phyloP scores from a whole-genome alignment of 2,888 invertebrate genomes.

The Andrena camellia region DNA sequence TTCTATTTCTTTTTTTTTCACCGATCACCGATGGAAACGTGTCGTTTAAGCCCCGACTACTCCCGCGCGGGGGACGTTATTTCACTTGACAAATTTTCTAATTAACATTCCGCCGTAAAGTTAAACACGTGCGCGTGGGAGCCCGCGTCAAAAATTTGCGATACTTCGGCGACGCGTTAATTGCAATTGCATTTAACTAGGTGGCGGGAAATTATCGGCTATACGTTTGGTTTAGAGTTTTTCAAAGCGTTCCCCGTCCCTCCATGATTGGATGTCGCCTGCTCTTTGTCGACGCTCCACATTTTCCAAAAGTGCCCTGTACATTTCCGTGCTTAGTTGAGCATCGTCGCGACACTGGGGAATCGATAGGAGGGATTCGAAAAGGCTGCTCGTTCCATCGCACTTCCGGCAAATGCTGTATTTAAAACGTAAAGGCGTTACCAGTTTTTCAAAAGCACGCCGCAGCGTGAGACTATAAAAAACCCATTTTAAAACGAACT shows the following conservation, averaged over 20 bases:
- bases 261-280: neutral
- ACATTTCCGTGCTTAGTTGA: too few relatives aligned
- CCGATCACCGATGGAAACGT: neutral
- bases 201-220: conserved; percentile 16
- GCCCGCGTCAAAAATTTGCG: neutral
- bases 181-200: neutral
- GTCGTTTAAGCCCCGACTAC: neutral
- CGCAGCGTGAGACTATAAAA: conserved; percentile 43
- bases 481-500: conserved; percentile 52
- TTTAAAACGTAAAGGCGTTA: conserved; percentile 61
- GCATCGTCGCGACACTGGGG: neutral
- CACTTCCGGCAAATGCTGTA: conserved; percentile 37
- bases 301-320: too few relatives aligned
- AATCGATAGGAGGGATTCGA: conserved; percentile 22
- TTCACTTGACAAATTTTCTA: neutral
- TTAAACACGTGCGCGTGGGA: conserved; percentile 22
- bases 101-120: conserved; percentile 7
- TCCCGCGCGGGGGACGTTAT: too few relatives aligned
- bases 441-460: conserved; percentile 55
- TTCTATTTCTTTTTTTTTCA: neutral
- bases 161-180: neutral
- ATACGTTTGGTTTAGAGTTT: neutral
- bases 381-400: conserved; percentile 24
- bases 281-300: neutral
- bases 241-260: neutral